Conservation (phyloP, 2,888 invertebrate species). For the Nemoura dubitans region DNA sequence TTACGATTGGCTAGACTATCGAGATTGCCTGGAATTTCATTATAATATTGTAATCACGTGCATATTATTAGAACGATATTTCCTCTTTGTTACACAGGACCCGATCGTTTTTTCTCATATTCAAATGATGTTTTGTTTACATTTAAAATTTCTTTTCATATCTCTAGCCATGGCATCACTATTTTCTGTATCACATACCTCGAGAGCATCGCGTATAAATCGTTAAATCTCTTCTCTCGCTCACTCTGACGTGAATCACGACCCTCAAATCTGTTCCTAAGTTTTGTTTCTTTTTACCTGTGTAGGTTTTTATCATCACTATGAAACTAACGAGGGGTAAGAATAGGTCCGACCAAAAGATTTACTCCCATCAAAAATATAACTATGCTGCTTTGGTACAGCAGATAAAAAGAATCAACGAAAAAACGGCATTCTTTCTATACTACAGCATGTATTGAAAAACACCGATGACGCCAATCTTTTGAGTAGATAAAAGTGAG, state of each 20-base stretch:
- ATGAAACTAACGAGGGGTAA: conserved; percentile 42
- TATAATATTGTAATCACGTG: neutral
- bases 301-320: conserved; percentile 42
- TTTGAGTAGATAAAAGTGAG: neutral
- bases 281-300: conserved; percentile 43
- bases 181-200: conserved; percentile 40
- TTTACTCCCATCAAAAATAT: conserved; percentile 38
- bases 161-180: conserved; percentile 16
- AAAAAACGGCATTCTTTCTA: conserved; percentile 23
- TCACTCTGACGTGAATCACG: conserved; percentile 13
- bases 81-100: conserved; percentile 17
- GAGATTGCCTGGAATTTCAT: conserved; percentile 5
- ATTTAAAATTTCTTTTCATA: conserved; percentile 37
- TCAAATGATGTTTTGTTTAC: conserved; percentile 40
- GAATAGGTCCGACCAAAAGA: conserved; percentile 35
- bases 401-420: conserved; percentile 32
- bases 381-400: conserved; percentile 31
- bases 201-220: conserved; percentile 38
- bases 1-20: neutral
- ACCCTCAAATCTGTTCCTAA: conserved; percentile 35
- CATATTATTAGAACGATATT: neutral
- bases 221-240: conserved; percentile 1
- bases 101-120: neutral
- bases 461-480: conserved; percentile 16
- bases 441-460: conserved; percentile 7